Evolutionary conservation across 1,140 invertebrate genomes (phyloP), one percentile per base, ranked within the genome.

Genomic region (Papilio aristodemus): DNA sequence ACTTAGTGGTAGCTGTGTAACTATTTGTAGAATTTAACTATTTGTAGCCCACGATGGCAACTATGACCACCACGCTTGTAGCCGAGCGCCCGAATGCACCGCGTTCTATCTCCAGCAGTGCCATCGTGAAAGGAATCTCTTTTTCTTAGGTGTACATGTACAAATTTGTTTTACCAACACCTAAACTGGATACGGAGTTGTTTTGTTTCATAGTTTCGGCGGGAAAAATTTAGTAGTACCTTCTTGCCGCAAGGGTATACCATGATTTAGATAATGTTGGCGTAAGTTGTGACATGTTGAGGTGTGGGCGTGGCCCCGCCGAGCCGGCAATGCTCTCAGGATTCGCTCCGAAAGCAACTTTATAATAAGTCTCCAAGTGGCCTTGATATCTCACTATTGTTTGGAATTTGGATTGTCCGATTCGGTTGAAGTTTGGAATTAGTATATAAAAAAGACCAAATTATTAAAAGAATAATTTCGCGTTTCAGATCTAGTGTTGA

Each of bases 301-400:
- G 60, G 60, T 38, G 46, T 9, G 71, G 62, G 67, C 62, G 36
- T 39, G 69, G 69, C 59, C 50, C 54, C 70, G 64, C 66, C 71
- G 70, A 69, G 72, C 64, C 71, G 72, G 73, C 71, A 78, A 72
- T 78, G 80, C 81, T 83, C 86, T 81, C 82, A 76, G 69, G 76
- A 78, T 77, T 72, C 77, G 79, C 77, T 79, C 78, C 75, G 74
- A 70, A 76, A 77, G 75, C 78, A 79, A 81, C 80, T 86, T 78
- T 85, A 86, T 77, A 81, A 84, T 89, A 89, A 89, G 86, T 89
- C 87, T 91, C 84, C 83, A 88, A 87, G 89, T 91, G 89, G 89
- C 89, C 89, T 91, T 91, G 89, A 91, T 89, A 89, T 87, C 88
- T 89, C 84, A 86, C 79, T 87, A 81, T 88, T 90, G 77, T 89